Evolutionary conservation across 2,888 invertebrate genomes (phyloP).

Genomic region (Watsonalla binaria): DNA sequence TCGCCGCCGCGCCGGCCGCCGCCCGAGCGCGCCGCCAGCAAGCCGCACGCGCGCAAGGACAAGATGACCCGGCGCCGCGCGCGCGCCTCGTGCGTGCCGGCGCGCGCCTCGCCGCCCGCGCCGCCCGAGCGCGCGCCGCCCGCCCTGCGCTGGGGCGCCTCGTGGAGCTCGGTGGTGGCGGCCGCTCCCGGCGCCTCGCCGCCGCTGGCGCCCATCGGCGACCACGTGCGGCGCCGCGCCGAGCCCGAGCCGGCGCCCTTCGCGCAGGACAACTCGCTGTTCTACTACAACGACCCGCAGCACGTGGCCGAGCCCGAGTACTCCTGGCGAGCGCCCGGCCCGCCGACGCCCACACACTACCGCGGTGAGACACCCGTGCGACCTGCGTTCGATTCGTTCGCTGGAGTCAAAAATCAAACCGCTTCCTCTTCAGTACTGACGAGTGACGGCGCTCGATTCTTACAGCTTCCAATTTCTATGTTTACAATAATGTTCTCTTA

Average conservation of each 20-base stretch:
- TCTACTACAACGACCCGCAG: constrained; percentile 74
- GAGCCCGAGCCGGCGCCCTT: constrained; percentile 11
- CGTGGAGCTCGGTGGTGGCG: constrained; percentile 59
- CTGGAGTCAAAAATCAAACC: no score
- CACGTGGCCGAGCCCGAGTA: constrained; percentile 12
- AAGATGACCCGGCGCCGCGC: constrained; percentile 21
- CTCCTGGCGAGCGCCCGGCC: constrained; percentile 17
- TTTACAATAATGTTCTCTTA: no score
- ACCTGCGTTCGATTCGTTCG: constrained; percentile 30
- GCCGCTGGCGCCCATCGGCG: constrained; percentile 57
- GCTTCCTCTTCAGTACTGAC: no score
- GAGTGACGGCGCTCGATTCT: no score
- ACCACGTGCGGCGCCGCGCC: constrained; percentile 51
- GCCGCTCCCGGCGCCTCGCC: constrained; percentile 14
- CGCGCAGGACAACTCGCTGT: constrained; percentile 70
- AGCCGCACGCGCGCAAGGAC: constrained; percentile 27
- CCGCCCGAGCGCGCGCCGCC: constrained; percentile 20
- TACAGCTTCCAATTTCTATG: no score
- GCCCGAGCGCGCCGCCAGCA: constrained; percentile 18
- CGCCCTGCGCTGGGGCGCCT: constrained; percentile 51
- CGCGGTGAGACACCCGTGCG: constrained; percentile 22
- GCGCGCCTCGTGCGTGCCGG: constrained; percentile 14
- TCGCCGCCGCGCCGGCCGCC: constrained; percentile 9
- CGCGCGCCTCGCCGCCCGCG: constrained; percentile 16
- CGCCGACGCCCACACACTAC: constrained; percentile 16